Conservation (phyloP, 2,113 vertebrate genomes). For the Callopanchax toddi region DNA sequence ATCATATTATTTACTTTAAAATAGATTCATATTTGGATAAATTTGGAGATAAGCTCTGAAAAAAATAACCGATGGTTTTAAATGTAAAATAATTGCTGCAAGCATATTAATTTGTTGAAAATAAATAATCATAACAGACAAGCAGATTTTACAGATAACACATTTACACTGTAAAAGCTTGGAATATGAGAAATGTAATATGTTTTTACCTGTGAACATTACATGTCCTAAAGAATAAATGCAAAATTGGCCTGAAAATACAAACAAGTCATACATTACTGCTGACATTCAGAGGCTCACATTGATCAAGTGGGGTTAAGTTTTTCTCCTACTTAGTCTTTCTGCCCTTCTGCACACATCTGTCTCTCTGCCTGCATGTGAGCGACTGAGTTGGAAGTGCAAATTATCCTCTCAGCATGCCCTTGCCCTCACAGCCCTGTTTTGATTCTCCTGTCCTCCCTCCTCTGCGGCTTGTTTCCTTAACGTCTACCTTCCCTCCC, state of each 20-base stretch:
- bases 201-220: neutral
- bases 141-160: too few relatives aligned
- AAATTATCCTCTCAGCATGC: conserved; percentile 73
- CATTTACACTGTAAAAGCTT: too few relatives aligned
- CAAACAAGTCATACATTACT: neutral
- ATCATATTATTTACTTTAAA: too few relatives aligned
- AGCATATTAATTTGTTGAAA: too few relatives aligned
- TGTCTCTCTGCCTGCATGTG: conserved; percentile 73
- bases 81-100: too few relatives aligned
- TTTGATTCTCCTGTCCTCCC: conserved; percentile 58
- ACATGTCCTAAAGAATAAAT: neutral
- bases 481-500: conserved; percentile 32
- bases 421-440: conserved; percentile 61
- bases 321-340: conserved; percentile 66
- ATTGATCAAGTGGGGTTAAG: neutral
- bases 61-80: too few relatives aligned
- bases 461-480: conserved; percentile 24
- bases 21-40: too few relatives aligned
- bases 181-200: too few relatives aligned
- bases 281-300: neutral
- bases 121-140: too few relatives aligned
- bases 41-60: too few relatives aligned
- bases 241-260: neutral
- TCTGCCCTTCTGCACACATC: conserved; percentile 65
- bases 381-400: conserved; percentile 60